phyloP scores from a whole-genome alignment of 1,140 invertebrate species.

The Drosophila sp. region DNA sequence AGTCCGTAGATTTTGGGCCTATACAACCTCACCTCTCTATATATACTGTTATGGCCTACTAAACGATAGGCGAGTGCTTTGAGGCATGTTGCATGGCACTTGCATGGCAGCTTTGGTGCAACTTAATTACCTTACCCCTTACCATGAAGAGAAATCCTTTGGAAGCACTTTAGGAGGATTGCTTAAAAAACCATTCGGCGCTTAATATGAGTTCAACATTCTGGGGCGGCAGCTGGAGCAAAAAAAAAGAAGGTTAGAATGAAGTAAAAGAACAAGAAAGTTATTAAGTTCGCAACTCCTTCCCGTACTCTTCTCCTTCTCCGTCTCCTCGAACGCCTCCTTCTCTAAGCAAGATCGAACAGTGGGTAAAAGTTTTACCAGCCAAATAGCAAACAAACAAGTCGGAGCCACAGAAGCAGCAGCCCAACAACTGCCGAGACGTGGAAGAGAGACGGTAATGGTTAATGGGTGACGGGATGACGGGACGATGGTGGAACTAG shows the following conservation, averaged over 20 bases:
- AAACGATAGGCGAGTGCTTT: conserved; percentile 1
- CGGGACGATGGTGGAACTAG: too few species aligned
- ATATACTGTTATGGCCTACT: neutral
- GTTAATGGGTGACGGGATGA: conserved; percentile 6
- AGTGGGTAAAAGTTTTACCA: conserved; percentile 16
- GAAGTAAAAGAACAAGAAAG: conserved; percentile 17
- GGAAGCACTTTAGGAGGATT: neutral
- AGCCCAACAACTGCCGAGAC: neutral
- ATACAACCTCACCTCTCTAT: neutral
- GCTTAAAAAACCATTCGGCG: conserved; percentile 3
- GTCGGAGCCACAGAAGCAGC: conserved; percentile 6
- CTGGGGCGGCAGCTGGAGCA: neutral
- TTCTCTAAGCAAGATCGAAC: conserved; percentile 19
- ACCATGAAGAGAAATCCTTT: neutral
- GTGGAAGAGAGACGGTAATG: conserved; percentile 2
- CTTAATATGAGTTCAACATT: conserved; percentile 4
- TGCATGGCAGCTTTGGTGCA: conserved; percentile 16
- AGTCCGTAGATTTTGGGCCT: neutral
- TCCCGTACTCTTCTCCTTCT: neutral
- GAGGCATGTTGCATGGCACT: conserved; percentile 6
- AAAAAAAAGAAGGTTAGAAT: conserved; percentile 10
- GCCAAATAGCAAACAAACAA: conserved; percentile 29
- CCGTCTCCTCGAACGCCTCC: neutral
- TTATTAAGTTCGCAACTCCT: conserved; percentile 22
- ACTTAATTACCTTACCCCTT: conserved; percentile 21